Evolutionary conservation across 2,888 invertebrate species (phyloP).

Genomic region (Halictus quadricinctus): DNA sequence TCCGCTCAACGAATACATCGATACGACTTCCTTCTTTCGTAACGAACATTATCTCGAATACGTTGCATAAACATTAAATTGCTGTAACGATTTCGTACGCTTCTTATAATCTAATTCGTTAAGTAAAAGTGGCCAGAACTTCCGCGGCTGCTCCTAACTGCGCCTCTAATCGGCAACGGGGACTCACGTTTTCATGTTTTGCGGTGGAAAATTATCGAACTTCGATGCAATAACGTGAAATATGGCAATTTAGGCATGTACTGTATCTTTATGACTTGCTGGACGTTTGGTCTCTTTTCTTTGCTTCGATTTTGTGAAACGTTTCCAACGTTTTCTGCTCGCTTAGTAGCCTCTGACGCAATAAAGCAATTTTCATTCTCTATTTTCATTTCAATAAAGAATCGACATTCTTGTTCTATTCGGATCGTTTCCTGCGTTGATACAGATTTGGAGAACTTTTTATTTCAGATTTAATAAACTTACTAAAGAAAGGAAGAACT

Average conservation of each 20-base stretch:
- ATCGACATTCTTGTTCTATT: too few relatives aligned
- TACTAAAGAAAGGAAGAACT: too few relatives aligned
- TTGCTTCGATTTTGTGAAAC: background rate
- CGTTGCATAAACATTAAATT: slow-evolving; percentile 16
- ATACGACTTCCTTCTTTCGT: slow-evolving; percentile 35
- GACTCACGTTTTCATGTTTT: slow-evolving; percentile 12
- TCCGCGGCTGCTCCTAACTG: slow-evolving; percentile 7
- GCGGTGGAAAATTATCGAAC: background rate
- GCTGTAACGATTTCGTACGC: slow-evolving; percentile 3
- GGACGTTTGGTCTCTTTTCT: background rate
- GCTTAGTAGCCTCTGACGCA: background rate
- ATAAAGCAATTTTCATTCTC: too few relatives aligned
- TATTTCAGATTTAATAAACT: too few relatives aligned
- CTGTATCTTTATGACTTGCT: background rate
- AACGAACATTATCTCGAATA: slow-evolving; percentile 5
- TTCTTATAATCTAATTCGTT: slow-evolving; percentile 12
- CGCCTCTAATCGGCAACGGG: background rate
- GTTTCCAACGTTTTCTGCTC: background rate
- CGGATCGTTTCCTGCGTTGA: too few relatives aligned
- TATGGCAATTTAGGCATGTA: background rate
- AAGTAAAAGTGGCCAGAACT: slow-evolving; percentile 12
- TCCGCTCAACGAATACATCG: background rate
- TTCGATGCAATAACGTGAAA: background rate
- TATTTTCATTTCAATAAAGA: too few relatives aligned
- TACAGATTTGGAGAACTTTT: too few relatives aligned